phyloP scores from a whole-genome alignment of 1,140 invertebrate genomes.

The Oncopodura yosiiana region DNA sequence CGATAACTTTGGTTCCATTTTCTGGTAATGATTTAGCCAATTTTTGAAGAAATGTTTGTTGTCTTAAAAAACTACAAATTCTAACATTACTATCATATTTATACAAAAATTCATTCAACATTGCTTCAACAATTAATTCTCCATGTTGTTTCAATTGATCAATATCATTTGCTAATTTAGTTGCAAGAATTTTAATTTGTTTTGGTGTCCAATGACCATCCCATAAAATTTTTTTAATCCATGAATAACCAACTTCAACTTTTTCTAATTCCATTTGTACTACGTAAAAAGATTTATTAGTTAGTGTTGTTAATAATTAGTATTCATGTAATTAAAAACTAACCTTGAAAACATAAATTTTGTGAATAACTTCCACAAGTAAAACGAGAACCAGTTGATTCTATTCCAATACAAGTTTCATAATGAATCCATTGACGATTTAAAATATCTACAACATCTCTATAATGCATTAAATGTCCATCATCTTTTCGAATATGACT shows the following conservation, averaged over 20 bases:
- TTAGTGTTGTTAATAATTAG: not conserved
- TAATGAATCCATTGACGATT: not conserved
- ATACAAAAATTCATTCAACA: conserved; percentile 1
- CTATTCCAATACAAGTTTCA: conserved; percentile 6
- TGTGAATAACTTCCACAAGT: not conserved
- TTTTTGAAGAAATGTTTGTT: not conserved
- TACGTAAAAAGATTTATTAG: not conserved
- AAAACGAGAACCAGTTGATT: not conserved
- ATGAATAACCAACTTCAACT: conserved; percentile 13
- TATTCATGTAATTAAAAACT: not conserved
- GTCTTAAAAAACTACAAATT: not conserved
- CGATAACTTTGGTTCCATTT: no score
- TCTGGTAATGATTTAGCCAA: not conserved
- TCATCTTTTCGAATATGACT: no score
- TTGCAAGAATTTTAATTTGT: not conserved
- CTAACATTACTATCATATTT: not conserved
- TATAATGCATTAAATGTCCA: no score
- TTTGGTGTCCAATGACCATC: conserved; percentile 11
- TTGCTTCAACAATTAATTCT: not conserved
- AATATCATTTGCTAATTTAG: not conserved
- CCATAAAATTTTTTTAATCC: conserved; percentile 16
- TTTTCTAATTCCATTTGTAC: conserved; percentile 9
- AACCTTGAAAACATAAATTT: not conserved
- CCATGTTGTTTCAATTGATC: not conserved
- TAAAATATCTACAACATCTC: not conserved